Evolutionary conservation across 1,140 invertebrate genomes (phyloP).

Genomic region (Stegodyphus mimosarum): DNA sequence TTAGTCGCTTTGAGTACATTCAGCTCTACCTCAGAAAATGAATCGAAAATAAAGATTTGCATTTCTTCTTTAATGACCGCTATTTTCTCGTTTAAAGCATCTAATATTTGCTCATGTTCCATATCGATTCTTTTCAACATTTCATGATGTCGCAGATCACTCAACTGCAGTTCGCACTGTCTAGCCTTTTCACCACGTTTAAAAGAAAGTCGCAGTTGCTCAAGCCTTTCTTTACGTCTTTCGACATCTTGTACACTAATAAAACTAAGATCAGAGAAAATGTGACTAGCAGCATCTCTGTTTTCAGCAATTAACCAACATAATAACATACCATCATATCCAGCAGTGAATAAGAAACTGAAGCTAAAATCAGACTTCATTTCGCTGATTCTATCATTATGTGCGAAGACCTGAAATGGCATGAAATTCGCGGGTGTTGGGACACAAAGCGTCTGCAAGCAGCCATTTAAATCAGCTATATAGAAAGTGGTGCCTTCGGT

Average conservation of each 20-base stretch:
- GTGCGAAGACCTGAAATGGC: background rate
- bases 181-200: background rate
- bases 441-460: background rate
- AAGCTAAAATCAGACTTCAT: slow-evolving; percentile 1
- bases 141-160: background rate
- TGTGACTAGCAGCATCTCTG: background rate
- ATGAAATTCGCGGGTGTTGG: background rate
- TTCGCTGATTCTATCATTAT: slow-evolving; percentile 12
- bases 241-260: background rate
- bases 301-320: background rate
- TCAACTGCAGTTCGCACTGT: slow-evolving; percentile 5
- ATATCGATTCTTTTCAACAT: background rate
- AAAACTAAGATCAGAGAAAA: background rate
- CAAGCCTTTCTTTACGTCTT: background rate
- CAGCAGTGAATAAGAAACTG: background rate
- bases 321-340: slow-evolving; percentile 5
- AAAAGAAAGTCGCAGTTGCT: slow-evolving; percentile 6
- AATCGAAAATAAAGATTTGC: slow-evolving; percentile 12
- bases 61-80: background rate
- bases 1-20: background rate
- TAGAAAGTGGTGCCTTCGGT: background rate
- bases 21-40: background rate
- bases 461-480: too few relatives aligned
- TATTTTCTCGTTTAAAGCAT: slow-evolving; percentile 17
- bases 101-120: background rate